Evolutionary conservation across 1,140 invertebrate genomes (phyloP), one percentile per base, ranked within the genome.

Genomic region (Drosophila repletoides): DNA sequence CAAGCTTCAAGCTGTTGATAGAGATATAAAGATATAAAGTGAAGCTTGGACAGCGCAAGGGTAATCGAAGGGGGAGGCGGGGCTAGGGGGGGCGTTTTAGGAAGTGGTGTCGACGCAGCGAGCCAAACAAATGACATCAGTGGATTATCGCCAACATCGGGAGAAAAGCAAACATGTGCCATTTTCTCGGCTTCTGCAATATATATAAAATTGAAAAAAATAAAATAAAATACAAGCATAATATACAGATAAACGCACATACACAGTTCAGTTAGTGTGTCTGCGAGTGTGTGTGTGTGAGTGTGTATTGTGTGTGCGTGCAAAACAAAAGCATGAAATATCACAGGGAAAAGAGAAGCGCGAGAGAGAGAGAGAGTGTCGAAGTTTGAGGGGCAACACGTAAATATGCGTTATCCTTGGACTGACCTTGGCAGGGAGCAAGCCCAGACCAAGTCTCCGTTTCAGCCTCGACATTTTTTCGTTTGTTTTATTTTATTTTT

Each of bases 271-370:
- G 10, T 28, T 34, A 12, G 14, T 45, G 53, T 66, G 41, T 59
- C 52, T 61, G 48, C 15, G 76, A 60, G 28, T 28, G 28, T 40
- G 63, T 24, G 51, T 21, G 29, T 48, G 49, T 64, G 51, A 53
- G 70, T 72, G 53, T 29, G 43, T 38, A 19, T 15, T 61, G n/a
- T 51, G 58, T 55, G 66, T 51, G 58, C 31, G 33, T 51, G 56
- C 51, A 45, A 83, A 84, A 83, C 79, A 83, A 83, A 83, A 79
- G 79, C 74, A 83, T 83, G 79, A 83, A 84, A 84, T 79, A 86
- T 84, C 70, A 56, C 56, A 68, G 46, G 59, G 49, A 55, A 14
- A 2, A 40, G 45, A 15, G 56, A 55, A 34, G 56, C 63, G 36
- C 63, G 61, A 38, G 49, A 79, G 81, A 81, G 36, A 58, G 61